phyloP scores from a whole-genome alignment of 2,797 vertebrate species.

The Steatocranus sp. region DNA sequence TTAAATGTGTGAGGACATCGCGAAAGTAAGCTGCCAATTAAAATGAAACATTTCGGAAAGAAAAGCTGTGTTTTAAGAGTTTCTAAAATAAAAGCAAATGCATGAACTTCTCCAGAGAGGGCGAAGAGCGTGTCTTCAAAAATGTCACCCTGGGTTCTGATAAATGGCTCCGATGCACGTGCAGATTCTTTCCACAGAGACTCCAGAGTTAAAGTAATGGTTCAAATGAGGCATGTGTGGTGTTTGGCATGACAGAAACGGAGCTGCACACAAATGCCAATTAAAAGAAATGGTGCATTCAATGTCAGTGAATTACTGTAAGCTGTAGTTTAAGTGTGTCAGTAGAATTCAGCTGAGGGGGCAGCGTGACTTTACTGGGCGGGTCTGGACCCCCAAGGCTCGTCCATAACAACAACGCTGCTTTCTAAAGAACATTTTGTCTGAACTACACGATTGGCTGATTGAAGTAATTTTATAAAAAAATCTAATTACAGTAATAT shows the following conservation, averaged over 20 bases:
- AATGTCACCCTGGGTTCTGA: background rate
- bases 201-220: background rate
- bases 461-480: background rate
- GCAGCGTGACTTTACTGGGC: fast-evolving
- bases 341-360: fast-evolving
- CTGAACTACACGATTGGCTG: background rate
- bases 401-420: background rate
- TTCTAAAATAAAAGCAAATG: background rate
- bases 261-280: background rate
- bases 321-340: background rate
- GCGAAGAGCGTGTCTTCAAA: background rate
- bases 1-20: background rate
- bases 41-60: background rate
- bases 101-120: background rate
- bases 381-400: background rate
- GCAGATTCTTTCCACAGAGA: background rate
- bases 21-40: background rate
- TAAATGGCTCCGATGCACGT: background rate
- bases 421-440: background rate
- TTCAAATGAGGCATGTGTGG: background rate
- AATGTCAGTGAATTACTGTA: background rate
- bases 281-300: background rate
- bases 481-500: fast-evolving
- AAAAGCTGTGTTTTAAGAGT: background rate
- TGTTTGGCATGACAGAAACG: background rate